Evolutionary conservation across 2,888 invertebrate genomes (phyloP), one percentile per base, ranked within the genome.

Genomic region (Pristionchus mayeri): DNA sequence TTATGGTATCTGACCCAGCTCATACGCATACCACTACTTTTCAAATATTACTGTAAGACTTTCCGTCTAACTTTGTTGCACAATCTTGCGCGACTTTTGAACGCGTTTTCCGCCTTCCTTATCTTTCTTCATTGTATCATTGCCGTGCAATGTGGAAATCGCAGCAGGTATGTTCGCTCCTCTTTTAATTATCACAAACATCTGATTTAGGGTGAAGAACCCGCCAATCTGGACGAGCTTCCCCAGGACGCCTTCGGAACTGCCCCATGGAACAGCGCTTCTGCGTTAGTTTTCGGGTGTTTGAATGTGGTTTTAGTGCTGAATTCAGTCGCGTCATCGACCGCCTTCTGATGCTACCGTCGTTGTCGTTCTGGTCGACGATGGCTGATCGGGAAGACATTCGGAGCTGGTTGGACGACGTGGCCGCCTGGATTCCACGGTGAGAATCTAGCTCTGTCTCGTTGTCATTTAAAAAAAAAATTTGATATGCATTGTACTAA

Each of bases 61-160:
- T 37, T 40, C 37, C 37, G 9, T 40, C 67, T 37, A 67, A 37
- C 40, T 67, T 67, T 18, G 11, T 67, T 67, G 67, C 67, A n/a
- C 67, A 67, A 67, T n/a, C 34, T 67, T 67, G 67, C 67, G 67
- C 67, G n/a, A 67, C n/a, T 67, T 67, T 67, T 67, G 67, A 67
- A 40, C 34, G 9, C 9, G 9, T 21, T 37, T 67, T 40, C 40
- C 67, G 30, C 9, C 37, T 30, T n/a, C 2, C 67, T 40, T 21
- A 18, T n/a, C 16, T 27, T 30, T 30, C 67, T n/a, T n/a, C n/a
- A n/a, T n/a, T n/a, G n/a, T n/a, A n/a, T 9, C 34, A 34, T 37
- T 67, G 30, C 9, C 37, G 30, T 18, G 37, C 21, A 1, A 67
- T 67, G 67, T 37, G 37, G 67, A 67, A 67, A 40, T 40, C 40